Evolutionary conservation across 2,888 invertebrate species (phyloP).

Genomic region (Rambutsinella grinnellia): DNA sequence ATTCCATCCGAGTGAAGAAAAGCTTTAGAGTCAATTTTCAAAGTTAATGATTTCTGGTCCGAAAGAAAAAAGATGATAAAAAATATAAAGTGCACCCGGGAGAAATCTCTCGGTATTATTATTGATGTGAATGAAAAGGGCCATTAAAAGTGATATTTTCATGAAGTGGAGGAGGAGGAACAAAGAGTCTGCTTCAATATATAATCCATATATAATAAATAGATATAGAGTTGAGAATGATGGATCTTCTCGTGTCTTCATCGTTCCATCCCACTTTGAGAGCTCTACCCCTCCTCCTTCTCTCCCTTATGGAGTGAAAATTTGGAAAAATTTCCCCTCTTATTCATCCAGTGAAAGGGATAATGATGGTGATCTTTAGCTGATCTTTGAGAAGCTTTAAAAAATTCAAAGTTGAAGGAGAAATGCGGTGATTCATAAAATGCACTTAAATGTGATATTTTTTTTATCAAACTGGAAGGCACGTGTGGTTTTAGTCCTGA

Average conservation of each 20-base stretch:
- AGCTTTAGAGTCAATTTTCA: not conserved
- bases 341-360: not conserved
- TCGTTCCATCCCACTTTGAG: constrained; percentile 42
- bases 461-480: no score
- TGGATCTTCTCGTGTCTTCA: constrained; percentile 28
- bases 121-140: constrained; percentile 51
- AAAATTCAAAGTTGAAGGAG: no score
- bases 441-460: no score
- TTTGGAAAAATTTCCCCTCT: not conserved
- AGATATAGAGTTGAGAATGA: constrained; percentile 24
- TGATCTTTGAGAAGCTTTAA: constrained; percentile 34
- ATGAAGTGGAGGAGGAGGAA: no score
- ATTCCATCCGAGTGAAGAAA: not conserved
- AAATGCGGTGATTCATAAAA: no score
- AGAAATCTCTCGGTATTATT: constrained; percentile 46
- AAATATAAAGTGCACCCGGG: constrained; percentile 56
- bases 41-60: constrained; percentile 6
- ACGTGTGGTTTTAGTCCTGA: no score
- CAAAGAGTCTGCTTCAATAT: no score
- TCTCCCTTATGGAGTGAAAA: no score
- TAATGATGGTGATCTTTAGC: not conserved
- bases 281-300: constrained; percentile 46
- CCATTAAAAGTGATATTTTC: constrained; percentile 44
- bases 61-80: no score
- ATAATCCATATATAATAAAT: no score